phyloP scores from a whole-genome alignment of 2,113 vertebrate species.

The Delphinapterus leucas region DNA sequence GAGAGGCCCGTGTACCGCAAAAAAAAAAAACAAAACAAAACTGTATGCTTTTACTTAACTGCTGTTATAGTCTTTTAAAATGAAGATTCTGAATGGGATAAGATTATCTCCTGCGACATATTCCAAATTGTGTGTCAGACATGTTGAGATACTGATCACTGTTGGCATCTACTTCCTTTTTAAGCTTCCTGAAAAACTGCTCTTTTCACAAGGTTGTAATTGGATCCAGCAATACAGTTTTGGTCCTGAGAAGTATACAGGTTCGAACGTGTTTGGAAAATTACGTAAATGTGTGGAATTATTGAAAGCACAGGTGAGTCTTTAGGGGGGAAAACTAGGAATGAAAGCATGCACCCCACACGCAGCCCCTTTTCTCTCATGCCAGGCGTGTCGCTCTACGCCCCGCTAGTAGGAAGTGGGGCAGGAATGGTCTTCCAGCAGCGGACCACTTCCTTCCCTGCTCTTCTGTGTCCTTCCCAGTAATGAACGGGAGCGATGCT shows the following conservation, averaged over 20 bases:
- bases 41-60: background rate
- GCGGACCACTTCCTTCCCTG: background rate
- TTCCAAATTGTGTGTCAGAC: background rate
- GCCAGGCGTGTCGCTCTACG: fast-evolving
- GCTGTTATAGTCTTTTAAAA: background rate
- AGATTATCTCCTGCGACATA: background rate
- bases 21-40: background rate
- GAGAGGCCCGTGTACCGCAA: too few species aligned
- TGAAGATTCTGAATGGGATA: background rate
- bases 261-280: slow-evolving; percentile 85
- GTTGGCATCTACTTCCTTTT: slow-evolving; percentile 47
- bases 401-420: background rate
- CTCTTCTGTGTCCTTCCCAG: background rate
- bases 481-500: fast-evolving
- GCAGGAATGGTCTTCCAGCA: background rate
- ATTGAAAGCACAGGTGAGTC: slow-evolving; percentile 83
- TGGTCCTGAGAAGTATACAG: slow-evolving; percentile 86
- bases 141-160: background rate
- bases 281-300: slow-evolving; percentile 86
- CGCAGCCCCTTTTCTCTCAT: fast-evolving
- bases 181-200: slow-evolving; percentile 87
- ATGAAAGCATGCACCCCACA: fast-evolving
- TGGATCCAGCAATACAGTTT: slow-evolving; percentile 90
- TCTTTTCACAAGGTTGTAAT: slow-evolving; percentile 90
- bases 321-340: background rate